Conservation (phyloP, 1,140 invertebrate species). For the Paraescarpia echinospica region DNA sequence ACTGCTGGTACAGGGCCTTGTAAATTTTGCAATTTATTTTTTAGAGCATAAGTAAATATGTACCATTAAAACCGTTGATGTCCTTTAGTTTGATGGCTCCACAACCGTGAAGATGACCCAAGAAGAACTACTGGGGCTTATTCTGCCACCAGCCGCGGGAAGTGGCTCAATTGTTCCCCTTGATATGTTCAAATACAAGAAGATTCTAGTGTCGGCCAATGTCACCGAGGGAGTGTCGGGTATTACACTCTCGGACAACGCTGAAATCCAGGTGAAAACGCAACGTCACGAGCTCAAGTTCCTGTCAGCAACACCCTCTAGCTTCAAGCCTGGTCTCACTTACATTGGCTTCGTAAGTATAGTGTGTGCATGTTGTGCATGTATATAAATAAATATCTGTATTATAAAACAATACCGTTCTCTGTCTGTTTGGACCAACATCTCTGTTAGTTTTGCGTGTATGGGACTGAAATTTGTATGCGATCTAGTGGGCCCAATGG, state of each 20-base stretch:
- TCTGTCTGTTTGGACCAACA: too few species aligned
- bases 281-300: slow-evolving; percentile 11
- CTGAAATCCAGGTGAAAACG: not conserved
- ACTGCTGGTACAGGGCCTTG: too few species aligned
- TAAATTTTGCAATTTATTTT: too few species aligned
- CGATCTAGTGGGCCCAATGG: too few species aligned
- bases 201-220: slow-evolving; percentile 6
- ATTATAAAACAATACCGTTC: too few species aligned
- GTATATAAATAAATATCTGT: too few species aligned
- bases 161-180: not conserved
- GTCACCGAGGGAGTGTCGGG: slow-evolving; percentile 16
- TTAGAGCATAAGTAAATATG: not conserved
- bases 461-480: too few species aligned
- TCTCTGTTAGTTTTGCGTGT: too few species aligned
- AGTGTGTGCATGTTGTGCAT: too few species aligned
- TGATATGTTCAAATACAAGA: not conserved
- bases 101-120: not conserved
- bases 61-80: not conserved
- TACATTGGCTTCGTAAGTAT: slow-evolving; percentile 74
- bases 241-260: not conserved
- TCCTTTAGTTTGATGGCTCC: not conserved
- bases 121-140: not conserved
- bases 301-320: slow-evolving; percentile 65
- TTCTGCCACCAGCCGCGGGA: not conserved
- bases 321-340: slow-evolving; percentile 83